Evolutionary conservation across 2,888 invertebrate species (phyloP).

Genomic region (Bruchidius siliquastri): DNA sequence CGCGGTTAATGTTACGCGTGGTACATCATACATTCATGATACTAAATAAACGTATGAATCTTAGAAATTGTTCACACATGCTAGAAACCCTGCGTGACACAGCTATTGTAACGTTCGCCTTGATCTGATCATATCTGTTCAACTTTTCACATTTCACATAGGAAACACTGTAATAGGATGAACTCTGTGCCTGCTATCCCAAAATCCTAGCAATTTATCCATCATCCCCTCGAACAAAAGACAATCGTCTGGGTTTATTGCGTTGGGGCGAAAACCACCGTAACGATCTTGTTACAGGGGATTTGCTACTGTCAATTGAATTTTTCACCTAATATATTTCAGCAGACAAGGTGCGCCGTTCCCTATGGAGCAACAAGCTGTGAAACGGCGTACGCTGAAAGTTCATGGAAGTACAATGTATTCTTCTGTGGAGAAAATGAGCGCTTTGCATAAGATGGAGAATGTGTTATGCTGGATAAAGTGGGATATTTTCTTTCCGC

Average conservation of each 20-base stretch:
- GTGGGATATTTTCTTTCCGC: neutral
- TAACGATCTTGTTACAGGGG: conserved; percentile 18
- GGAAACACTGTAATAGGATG: too few relatives aligned
- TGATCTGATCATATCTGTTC: too few relatives aligned
- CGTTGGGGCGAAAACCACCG: neutral
- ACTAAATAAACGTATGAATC: too few relatives aligned
- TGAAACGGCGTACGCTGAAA: neutral
- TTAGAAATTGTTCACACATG: too few relatives aligned
- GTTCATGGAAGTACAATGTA: neutral
- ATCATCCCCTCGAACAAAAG: neutral
- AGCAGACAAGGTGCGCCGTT: neutral
- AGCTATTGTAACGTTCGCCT: too few relatives aligned
- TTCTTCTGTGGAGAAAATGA: neutral
- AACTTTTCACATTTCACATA: too few relatives aligned
- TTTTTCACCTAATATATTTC: conserved; percentile 33
- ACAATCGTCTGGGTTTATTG: neutral
- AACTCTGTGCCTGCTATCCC: neutral
- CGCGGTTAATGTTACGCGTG: too few relatives aligned
- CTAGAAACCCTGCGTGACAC: too few relatives aligned
- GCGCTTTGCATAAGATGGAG: neutral
- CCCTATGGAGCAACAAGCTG: neutral
- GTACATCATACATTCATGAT: too few relatives aligned
- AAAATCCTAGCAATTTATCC: neutral
- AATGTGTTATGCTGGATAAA: neutral
- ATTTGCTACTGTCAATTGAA: conserved; percentile 33